These are phyloP conservation scores for Lethocerus indicus DNA, from an alignment of 1,140 invertebrate species.

Conservation along the genomic window DNA sequence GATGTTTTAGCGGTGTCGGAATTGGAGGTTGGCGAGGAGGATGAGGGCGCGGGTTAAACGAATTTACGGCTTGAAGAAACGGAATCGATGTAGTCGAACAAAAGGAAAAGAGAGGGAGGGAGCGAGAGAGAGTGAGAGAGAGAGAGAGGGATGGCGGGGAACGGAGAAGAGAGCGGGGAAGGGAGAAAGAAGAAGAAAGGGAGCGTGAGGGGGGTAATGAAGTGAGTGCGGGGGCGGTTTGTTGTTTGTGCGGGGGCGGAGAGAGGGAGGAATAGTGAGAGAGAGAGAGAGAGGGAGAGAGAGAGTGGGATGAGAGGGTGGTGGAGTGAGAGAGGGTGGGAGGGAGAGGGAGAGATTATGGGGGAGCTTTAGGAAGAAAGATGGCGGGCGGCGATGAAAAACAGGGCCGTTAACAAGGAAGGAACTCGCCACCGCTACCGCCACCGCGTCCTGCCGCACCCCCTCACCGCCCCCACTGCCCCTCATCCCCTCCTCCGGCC, in stretches of 20 bases:
- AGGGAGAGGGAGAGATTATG: not conserved
- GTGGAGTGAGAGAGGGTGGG: not conserved
- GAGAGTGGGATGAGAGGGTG: not conserved
- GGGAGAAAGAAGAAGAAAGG: not conserved
- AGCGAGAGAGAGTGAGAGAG: slow-evolving; percentile 9
- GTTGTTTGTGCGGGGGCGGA: not conserved
- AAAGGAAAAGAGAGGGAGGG: slow-evolving; percentile 6
- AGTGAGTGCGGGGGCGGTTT: not conserved
- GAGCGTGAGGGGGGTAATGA: not conserved
- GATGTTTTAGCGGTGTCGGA: too few species aligned
- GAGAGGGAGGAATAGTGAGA: not conserved
- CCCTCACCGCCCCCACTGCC: too few species aligned
- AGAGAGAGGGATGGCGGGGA: slow-evolving; percentile 4
- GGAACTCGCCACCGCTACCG: too few species aligned
- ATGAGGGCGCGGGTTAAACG: too few species aligned
- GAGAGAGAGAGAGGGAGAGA: not conserved
- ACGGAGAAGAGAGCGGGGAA: not conserved
- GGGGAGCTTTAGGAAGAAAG: not conserved
- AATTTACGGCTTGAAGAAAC: too few species aligned
- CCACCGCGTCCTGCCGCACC: too few species aligned
- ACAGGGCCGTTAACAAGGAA: too few species aligned
- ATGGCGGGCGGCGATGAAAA: not conserved
- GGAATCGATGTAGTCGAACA: too few species aligned
- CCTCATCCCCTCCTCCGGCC: too few species aligned
- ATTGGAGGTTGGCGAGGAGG: too few species aligned